Evolutionary conservation across 2,113 vertebrate genomes (phyloP).

Genomic region (Microcebus murinus): DNA sequence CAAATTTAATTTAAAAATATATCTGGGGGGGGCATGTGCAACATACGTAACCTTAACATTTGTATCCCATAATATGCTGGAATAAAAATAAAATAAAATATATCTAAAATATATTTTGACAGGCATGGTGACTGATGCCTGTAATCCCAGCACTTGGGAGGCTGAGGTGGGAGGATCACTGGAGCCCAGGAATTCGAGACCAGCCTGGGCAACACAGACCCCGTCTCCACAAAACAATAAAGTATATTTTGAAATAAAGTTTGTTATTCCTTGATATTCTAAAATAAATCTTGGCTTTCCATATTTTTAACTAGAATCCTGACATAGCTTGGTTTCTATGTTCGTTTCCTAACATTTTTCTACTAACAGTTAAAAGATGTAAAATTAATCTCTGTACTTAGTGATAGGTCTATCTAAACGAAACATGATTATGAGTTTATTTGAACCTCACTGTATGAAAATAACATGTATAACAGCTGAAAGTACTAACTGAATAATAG

Average conservation of each 20-base stretch:
- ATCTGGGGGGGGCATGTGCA: background rate
- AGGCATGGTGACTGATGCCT: no score
- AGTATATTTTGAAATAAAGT: background rate
- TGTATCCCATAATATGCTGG: no score
- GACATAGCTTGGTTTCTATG: background rate
- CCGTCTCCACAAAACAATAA: background rate
- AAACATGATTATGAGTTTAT: background rate
- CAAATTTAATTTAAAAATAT: background rate
- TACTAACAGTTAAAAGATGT: background rate
- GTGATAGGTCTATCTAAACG: background rate
- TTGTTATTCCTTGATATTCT: background rate
- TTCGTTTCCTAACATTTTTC: background rate
- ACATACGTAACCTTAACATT: no score
- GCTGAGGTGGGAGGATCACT: no score
- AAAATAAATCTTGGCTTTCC: constrained; percentile 3
- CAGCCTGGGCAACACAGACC: no score
- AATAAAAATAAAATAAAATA: background rate
- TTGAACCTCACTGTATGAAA: background rate
- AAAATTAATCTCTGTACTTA: background rate
- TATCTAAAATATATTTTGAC: background rate
- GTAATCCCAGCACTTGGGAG: no score
- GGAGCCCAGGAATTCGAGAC: no score
- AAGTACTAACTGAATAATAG: background rate
- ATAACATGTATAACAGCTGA: background rate
- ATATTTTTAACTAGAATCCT: background rate